These are phyloP conservation scores for Ormyrus labotus DNA, from an alignment of 2,888 invertebrate species.

Conservation along the genomic window DNA sequence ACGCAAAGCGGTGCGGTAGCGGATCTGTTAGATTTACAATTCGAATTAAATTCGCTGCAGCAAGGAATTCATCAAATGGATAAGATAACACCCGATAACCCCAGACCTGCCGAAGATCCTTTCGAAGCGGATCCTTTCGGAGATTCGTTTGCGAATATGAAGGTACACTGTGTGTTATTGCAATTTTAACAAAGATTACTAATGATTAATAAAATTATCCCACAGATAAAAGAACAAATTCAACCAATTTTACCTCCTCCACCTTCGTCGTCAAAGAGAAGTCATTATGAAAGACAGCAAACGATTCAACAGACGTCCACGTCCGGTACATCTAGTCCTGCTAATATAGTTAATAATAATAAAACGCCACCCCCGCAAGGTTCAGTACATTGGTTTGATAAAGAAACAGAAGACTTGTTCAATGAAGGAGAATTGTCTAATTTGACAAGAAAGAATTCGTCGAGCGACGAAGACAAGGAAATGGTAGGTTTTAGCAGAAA, in stretches of 20 bases:
- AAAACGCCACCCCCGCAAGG: conserved; percentile 71
- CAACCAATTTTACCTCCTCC: conserved; percentile 73
- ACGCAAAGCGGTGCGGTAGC: conserved; percentile 81
- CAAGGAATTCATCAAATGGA: conserved; percentile 93
- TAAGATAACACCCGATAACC: conserved; percentile 86
- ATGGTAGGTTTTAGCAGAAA: conserved; percentile 61
- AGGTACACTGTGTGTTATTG: conserved; percentile 60
- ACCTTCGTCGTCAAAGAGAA: conserved; percentile 70
- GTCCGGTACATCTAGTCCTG: conserved; percentile 70
- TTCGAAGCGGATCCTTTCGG: conserved; percentile 83
- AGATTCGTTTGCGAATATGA: conserved; percentile 82
- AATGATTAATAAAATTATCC: not conserved
- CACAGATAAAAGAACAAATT: conserved; percentile 69
- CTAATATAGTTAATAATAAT: conserved; percentile 64
- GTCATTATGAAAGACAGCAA: conserved; percentile 71
- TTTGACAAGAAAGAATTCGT: conserved; percentile 63
- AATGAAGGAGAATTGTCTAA: conserved; percentile 72
- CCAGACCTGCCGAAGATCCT: conserved; percentile 78
- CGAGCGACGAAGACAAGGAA: conserved; percentile 68
- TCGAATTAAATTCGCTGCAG: conserved; percentile 90
- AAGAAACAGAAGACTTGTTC: conserved; percentile 76
- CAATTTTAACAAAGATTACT: not conserved
- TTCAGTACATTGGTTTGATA: conserved; percentile 76
- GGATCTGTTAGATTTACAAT: conserved; percentile 91
- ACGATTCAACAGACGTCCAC: conserved; percentile 66